Conservation (phyloP, 2,113 vertebrate species). For the Notothenia coriiceps region DNA sequence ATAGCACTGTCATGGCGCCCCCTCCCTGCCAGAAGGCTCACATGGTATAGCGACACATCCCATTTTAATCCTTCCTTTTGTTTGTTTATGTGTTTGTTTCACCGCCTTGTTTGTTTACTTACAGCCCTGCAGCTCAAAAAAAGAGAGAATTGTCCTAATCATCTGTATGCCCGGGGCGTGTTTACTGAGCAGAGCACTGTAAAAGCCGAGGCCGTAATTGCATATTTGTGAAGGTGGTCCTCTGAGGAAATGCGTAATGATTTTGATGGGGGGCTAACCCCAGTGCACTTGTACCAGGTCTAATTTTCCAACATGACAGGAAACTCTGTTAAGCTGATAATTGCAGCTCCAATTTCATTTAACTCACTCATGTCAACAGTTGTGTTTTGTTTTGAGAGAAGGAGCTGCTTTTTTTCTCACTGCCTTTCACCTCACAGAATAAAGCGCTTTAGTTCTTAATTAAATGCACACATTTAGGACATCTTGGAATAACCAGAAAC, state of each 20-base stretch:
- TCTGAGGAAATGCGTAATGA: conserved; percentile 81
- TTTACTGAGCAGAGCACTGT: conserved; percentile 64
- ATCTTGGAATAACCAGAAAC: background rate
- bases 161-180: conserved; percentile 42
- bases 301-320: conserved; percentile 86
- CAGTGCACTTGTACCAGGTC: conserved; percentile 82
- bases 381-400: conserved; percentile 81
- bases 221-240: conserved; percentile 74
- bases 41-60: conserved; percentile 14
- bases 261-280: conserved; percentile 74
- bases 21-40: conserved; percentile 75
- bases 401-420: conserved; percentile 52
- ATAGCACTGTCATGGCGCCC: conserved; percentile 79
- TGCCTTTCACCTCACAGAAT: conserved; percentile 42
- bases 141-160: conserved; percentile 29
- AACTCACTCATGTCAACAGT: conserved; percentile 86
- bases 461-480: conserved; percentile 42
- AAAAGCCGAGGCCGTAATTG: conserved; percentile 69
- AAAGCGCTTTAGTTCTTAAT: conserved; percentile 49
- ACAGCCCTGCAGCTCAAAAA: conserved; percentile 23
- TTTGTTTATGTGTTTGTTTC: conserved; percentile 47
- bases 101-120: conserved; percentile 49
- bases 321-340: conserved; percentile 87
- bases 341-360: conserved; percentile 85
- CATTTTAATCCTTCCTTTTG: conserved; percentile 15